Evolutionary conservation across 35 echinoderm and acorn worm species (phyloP), one percentile per base, ranked within the genome.

Genomic region (Amphiura filiformis): DNA sequence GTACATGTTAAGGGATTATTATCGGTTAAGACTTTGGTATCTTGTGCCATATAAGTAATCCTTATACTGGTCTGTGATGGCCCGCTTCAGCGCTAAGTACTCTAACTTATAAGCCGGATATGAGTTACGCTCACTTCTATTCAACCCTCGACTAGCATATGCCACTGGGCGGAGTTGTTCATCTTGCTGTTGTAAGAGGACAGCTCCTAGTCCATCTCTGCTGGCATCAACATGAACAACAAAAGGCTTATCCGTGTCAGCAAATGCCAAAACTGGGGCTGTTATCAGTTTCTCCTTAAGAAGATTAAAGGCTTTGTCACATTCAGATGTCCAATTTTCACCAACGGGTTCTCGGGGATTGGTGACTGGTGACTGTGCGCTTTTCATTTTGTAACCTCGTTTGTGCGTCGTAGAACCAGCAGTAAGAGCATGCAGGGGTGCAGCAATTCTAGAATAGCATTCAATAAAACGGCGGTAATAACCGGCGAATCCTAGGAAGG

Each of bases 201-300:
- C 92, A 28, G 64, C 87, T 78, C 92, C 92, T 30, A 94, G 76
- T 79, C 91, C 91, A 15, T n/a, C n/a, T 80, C 80, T 30, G 41
- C 86, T 84, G 15, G 91, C 91, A 81, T 93, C 87, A 1, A 82
- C 89, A 37, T 93, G 56, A 9, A 85, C 35, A 39, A 80, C 84
- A 82, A 92, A 88, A 7, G 90, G 90, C 33, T 87, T 78, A 22
- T 65, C 36, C 76, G 80, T 31, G 34, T 93, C 92, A 61, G 92
- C 92, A 93, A 56, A 93, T 47, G 83, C 83, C 5, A 94, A 65
- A 31, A 91, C 88, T 17, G 92, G 88, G 1, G 92, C 87, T 38
- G 87, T 31, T 18, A 36, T 28, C n/a, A 94, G 57, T 56, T 32
- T 64, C 26, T 89, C 65, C 52, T 84, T 89, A 20, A 88, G 26